These are phyloP conservation scores for Anoura caudifer DNA, from an alignment of 2,113 vertebrate genomes.

Conservation along the genomic window DNA sequence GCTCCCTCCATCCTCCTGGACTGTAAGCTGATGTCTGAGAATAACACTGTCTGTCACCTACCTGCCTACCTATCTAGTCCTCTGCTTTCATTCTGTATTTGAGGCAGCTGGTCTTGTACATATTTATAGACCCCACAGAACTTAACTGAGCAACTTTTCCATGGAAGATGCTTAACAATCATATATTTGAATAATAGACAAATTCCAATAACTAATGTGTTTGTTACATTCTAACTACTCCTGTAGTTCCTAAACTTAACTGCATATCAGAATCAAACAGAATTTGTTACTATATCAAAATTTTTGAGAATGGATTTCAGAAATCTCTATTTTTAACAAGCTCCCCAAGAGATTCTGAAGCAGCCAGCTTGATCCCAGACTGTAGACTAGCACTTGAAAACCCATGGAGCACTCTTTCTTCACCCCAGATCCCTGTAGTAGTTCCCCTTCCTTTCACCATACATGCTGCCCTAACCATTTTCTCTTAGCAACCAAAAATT, in stretches of 20 bases:
- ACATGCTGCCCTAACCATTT: neutral
- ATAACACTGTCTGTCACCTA: neutral
- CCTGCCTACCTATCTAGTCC: neutral
- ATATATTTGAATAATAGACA: neutral
- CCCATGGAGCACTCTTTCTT: neutral
- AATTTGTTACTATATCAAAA: neutral
- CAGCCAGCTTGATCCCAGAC: neutral
- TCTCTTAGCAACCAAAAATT: neutral
- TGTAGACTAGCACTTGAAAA: constrained; percentile 14
- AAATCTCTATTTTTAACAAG: constrained; percentile 51
- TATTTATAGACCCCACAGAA: neutral
- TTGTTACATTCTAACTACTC: neutral
- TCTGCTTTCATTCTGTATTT: neutral
- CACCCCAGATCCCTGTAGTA: neutral
- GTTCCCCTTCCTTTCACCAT: neutral
- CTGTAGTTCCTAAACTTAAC: neutral
- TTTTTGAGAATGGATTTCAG: constrained; percentile 5
- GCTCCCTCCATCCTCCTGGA: neutral
- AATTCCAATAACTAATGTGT: neutral
- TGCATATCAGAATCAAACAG: neutral
- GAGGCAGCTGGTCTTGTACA: neutral
- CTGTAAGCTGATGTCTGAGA: neutral
- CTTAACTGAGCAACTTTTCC: neutral
- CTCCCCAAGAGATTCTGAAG: constrained; percentile 4
- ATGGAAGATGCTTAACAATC: neutral